Evolutionary conservation across 2,797 vertebrate genomes (phyloP).

Genomic region (Neopelma chrysocephalum): DNA sequence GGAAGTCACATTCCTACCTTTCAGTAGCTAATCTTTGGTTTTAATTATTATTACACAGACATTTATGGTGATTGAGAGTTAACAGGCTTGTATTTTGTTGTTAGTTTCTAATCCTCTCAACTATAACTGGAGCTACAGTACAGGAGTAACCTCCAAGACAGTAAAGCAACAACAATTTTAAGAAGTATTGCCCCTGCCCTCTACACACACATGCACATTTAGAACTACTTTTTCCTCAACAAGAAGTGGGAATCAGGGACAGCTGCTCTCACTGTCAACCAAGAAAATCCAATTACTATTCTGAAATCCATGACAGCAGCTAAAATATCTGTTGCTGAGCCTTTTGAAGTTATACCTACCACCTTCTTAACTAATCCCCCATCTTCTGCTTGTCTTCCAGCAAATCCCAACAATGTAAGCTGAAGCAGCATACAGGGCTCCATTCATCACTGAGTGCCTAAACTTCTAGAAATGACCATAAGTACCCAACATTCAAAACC

Average conservation of each 20-base stretch:
- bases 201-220: accelerated
- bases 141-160: neutral
- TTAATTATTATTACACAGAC: neutral
- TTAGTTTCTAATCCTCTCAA: neutral
- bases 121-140: neutral
- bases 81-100: neutral
- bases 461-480: neutral
- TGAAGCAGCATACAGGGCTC: neutral
- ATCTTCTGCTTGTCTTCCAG: neutral
- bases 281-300: neutral
- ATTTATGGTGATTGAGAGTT: neutral
- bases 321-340: neutral
- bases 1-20: neutral
- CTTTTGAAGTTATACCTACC: neutral
- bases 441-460: neutral
- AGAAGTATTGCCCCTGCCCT: neutral
- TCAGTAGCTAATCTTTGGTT: neutral
- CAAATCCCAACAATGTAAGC: neutral
- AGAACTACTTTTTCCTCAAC: neutral
- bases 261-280: neutral
- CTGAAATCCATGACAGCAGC: neutral
- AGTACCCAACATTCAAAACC: neutral
- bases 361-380: neutral
- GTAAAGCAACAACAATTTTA: neutral
- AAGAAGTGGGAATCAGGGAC: neutral